These are phyloP conservation scores for Drosophila prosaltans DNA, from an alignment of 1,140 invertebrate species.

Conservation along the genomic window DNA sequence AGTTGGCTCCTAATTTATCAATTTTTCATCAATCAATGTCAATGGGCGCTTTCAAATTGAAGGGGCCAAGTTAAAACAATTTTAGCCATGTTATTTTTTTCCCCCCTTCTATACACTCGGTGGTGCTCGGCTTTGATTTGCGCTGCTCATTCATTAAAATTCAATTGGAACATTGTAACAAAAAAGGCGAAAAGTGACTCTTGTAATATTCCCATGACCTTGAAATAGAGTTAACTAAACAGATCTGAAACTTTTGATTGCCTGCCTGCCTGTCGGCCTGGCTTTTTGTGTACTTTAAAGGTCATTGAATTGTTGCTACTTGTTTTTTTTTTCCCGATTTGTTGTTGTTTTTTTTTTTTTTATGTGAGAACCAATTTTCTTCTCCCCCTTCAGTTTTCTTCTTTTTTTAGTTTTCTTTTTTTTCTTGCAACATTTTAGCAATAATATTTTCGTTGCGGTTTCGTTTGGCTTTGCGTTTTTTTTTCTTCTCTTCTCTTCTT, in stretches of 20 bases:
- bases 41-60: constrained; percentile 41
- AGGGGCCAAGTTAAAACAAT: constrained; percentile 9
- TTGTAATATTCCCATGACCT: constrained; percentile 24
- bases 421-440: constrained; percentile 44
- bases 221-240: constrained; percentile 41
- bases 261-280: background rate
- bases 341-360: constrained; percentile 22
- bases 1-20: constrained; percentile 56
- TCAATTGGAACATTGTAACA: constrained; percentile 59
- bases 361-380: no score
- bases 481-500: background rate
- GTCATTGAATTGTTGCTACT: constrained; percentile 32
- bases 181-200: background rate
- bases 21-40: constrained; percentile 78
- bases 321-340: constrained; percentile 26
- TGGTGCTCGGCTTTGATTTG: background rate
- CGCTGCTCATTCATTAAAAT: constrained; percentile 63
- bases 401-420: constrained; percentile 23
- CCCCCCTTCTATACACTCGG: background rate
- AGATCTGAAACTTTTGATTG: constrained; percentile 12
- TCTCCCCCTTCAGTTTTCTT: constrained; percentile 16
- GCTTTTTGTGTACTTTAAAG: constrained; percentile 12
- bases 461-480: constrained; percentile 37
- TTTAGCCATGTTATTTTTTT: constrained; percentile 10
- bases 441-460: constrained; percentile 63